These are phyloP conservation scores for Drosophila bocki DNA, from an alignment of 1,140 invertebrate species.

Conservation along the genomic window DNA sequence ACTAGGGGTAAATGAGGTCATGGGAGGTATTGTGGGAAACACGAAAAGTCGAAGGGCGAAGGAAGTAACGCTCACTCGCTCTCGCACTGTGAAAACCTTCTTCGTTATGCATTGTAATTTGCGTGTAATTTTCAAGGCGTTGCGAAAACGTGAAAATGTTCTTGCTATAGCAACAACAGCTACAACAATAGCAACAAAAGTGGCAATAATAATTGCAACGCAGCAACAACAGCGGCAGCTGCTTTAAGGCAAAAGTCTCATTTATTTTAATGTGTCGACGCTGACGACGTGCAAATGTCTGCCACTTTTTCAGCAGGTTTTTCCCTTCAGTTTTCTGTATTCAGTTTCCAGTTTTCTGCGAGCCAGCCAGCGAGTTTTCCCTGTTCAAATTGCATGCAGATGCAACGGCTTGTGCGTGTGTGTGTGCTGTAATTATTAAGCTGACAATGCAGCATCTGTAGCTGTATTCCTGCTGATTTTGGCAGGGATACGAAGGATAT, in stretches of 20 bases:
- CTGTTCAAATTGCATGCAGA: constrained; percentile 65
- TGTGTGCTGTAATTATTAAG: constrained; percentile 71
- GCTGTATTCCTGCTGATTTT: constrained; percentile 19
- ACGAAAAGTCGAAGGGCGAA: constrained; percentile 30
- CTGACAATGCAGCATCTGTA: constrained; percentile 68
- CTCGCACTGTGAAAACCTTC: constrained; percentile 40
- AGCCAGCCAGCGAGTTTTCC: constrained; percentile 21
- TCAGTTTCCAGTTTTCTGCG: constrained; percentile 24
- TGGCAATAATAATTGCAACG: constrained; percentile 34
- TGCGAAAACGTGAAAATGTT: constrained; percentile 68
- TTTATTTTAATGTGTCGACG: constrained; percentile 81
- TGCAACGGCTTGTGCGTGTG: constrained; percentile 47
- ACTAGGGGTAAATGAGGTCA: constrained; percentile 32
- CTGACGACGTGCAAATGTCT: constrained; percentile 82
- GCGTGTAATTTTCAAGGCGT: constrained; percentile 75
- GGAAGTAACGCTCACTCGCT: constrained; percentile 16
- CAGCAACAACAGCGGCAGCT: constrained; percentile 41
- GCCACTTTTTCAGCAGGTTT: constrained; percentile 71
- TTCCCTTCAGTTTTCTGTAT: constrained; percentile 36
- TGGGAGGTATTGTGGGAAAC: constrained; percentile 2
- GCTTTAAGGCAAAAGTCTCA: constrained; percentile 77
- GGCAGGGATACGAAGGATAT: constrained; percentile 8
- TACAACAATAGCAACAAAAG: constrained; percentile 34
- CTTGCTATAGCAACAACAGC: constrained; percentile 31
- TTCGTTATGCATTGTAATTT: constrained; percentile 78